Base-by-base conservation (phyloP, 2,888 invertebrate species). In the Rhingia rostrata region DNA sequence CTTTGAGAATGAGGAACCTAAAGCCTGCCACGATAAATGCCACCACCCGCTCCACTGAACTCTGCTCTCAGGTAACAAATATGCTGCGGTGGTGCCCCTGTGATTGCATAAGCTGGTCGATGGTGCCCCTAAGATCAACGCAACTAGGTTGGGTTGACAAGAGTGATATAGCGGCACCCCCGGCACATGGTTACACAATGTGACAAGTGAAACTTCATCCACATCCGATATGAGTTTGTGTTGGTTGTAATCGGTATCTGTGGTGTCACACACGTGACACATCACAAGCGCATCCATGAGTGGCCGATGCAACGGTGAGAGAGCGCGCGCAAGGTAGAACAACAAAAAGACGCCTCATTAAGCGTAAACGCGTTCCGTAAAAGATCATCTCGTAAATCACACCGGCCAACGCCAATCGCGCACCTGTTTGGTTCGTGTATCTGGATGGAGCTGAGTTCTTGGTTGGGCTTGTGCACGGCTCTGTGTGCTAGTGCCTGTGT, bases 11-110 rank as follows among this genome's bases (percentile, higher is more conserved):
- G 79, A 75, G 84, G 79, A 66, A 84, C 58, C 77, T 60, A 70
- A 63, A 70, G 69, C 74, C 22, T 22, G 43, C 58, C 51, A 60
- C 60, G 61, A 74, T 84, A 80, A 84, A 84, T 84, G 84, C 79
- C 74, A 80, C 84, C 84, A 84, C 84, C 84, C 84, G 84, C 80
- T 84, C 84, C 79, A 80, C 79, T 84, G 84, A 84, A 80, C 84
- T 84, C 69, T 84, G 84, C 70, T 54, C 79, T 22, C 22, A 2
- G 41, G 69, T 54, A 74, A 79, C 72, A 78, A 83, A 73, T 67
- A 63, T 66, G 82, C 54, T 67, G 75, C 41, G 58, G 75, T 58
- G 53, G 74, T 56, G 66, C 69, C 54, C 61, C 69, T 32, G 56
- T 35, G 51, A 77, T 82, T 82, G 81, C 81, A 77, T 82, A 82